Evolutionary conservation across 2,797 vertebrate genomes (phyloP).

Genomic region (Phalloptychus januarius): DNA sequence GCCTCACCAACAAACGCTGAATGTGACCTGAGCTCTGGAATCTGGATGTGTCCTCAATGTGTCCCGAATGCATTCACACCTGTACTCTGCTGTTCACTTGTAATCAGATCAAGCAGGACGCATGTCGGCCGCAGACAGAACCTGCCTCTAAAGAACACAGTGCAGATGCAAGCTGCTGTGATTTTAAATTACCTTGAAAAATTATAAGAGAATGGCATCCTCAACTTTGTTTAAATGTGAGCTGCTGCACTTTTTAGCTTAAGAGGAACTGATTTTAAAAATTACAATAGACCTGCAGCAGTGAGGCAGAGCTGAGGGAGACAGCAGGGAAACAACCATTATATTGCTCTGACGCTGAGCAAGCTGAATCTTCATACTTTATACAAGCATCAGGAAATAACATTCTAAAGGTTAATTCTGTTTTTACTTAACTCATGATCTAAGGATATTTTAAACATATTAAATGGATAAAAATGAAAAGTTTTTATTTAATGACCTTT

Average conservation of each 20-base stretch:
- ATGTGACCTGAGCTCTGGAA: neutral
- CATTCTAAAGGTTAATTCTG: neutral
- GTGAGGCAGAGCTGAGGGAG: neutral
- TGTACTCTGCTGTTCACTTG: neutral
- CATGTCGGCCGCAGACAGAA: neutral
- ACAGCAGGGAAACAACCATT: neutral
- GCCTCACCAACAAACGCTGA: neutral
- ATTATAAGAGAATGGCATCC: neutral
- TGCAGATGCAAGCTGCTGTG: neutral
- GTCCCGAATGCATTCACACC: conserved; percentile 2
- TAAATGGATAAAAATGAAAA: neutral
- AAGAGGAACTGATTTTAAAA: neutral
- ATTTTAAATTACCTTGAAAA: neutral
- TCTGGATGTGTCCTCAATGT: conserved; percentile 8
- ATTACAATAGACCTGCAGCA: neutral
- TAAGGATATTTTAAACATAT: neutral
- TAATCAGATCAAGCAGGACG: conserved; percentile 8
- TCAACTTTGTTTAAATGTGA: neutral
- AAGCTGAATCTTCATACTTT: neutral
- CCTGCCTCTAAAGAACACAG: neutral
- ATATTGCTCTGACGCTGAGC: neutral
- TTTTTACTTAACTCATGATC: neutral
- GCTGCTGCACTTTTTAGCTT: neutral
- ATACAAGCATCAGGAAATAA: neutral
- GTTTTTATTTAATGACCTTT: neutral